Conservation (phyloP, 1,140 invertebrate genomes). For the Bombus pascuorum region DNA sequence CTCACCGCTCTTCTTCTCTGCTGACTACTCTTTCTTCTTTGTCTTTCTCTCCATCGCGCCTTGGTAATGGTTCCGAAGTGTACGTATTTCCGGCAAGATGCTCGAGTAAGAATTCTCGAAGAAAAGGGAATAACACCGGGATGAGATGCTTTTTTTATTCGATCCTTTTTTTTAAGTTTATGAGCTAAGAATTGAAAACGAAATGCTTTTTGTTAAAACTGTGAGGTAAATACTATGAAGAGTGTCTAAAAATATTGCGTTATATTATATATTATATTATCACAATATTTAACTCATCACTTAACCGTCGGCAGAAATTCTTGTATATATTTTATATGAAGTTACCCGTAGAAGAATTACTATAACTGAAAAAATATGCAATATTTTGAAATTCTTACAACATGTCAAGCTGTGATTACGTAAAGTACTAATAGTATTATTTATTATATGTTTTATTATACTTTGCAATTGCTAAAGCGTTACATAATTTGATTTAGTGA, state of each 20-base stretch:
- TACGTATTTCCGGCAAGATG: constrained; percentile 44
- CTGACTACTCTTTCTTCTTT: constrained; percentile 33
- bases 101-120: constrained; percentile 29
- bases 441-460: too few species aligned
- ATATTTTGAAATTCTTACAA: too few species aligned
- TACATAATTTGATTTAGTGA: too few species aligned
- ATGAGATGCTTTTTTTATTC: constrained; percentile 26
- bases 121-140: constrained; percentile 28
- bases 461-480: too few species aligned
- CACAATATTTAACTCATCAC: too few species aligned
- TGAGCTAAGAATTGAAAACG: constrained; percentile 49
- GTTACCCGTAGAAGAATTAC: too few species aligned
- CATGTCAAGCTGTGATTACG: too few species aligned
- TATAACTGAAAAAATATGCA: too few species aligned
- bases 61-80: constrained; percentile 73
- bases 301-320: too few species aligned
- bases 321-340: too few species aligned
- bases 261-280: too few species aligned
- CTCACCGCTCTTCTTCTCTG: constrained; percentile 44
- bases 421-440: too few species aligned
- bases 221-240: not conserved
- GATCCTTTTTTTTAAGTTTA: not conserved
- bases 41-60: constrained; percentile 58
- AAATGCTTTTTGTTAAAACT: not conserved
- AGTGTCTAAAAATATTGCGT: not conserved